These are phyloP conservation scores for Pygmarrhopalites habei DNA, from an alignment of 1,140 invertebrate species.

Conservation along the genomic window DNA sequence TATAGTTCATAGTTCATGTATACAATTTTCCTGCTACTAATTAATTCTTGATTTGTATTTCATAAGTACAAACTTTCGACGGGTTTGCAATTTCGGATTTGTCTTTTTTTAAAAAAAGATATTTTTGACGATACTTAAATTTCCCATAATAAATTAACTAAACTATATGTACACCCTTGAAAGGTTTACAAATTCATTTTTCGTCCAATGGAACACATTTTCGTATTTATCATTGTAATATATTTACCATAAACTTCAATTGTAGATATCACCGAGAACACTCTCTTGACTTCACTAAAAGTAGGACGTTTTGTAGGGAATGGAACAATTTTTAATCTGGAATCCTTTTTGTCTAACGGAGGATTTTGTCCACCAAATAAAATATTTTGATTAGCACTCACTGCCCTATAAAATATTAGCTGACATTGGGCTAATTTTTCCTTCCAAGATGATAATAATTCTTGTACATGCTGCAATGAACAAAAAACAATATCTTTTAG, in stretches of 20 bases:
- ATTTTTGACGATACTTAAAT: too few relatives aligned
- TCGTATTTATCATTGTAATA: too few relatives aligned
- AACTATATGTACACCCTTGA: too few relatives aligned
- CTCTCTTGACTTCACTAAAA: constrained; percentile 69
- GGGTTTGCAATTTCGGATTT: too few relatives aligned
- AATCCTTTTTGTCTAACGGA: constrained; percentile 57
- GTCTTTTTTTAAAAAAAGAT: too few relatives aligned
- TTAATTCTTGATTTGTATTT: too few relatives aligned
- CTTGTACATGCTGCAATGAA: constrained; percentile 66
- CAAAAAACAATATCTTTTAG: constrained; percentile 8
- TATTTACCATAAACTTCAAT: constrained; percentile 64
- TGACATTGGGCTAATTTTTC: constrained; percentile 58
- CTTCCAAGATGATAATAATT: constrained; percentile 62
- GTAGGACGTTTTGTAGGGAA: constrained; percentile 75
- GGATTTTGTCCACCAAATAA: constrained; percentile 69
- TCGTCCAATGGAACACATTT: too few relatives aligned
- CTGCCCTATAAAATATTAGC: constrained; percentile 70
- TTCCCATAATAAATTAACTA: too few relatives aligned
- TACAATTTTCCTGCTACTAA: too few relatives aligned
- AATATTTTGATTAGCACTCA: constrained; percentile 63
- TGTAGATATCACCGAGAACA: constrained; percentile 62
- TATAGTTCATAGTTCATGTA: too few relatives aligned
- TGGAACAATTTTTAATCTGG: constrained; percentile 63
- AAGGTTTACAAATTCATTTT: too few relatives aligned
- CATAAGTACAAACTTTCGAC: too few relatives aligned